Evolutionary conservation across 1,140 invertebrate species (phyloP).

Genomic region (Eulimnadia texana): DNA sequence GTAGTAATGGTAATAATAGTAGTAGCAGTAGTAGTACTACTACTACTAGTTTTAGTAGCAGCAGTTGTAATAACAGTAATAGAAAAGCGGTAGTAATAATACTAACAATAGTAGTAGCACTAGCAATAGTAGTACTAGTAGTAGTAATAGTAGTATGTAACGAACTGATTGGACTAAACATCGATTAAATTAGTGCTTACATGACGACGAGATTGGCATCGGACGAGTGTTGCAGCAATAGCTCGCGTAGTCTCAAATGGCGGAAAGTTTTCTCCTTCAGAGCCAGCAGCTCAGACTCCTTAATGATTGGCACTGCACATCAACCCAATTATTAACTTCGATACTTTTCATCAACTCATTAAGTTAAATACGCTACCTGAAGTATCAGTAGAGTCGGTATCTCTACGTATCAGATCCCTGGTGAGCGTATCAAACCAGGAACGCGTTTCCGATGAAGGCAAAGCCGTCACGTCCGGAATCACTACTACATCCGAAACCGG

Average conservation of each 20-base stretch:
- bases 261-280: constrained; percentile 73
- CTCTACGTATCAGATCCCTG: constrained; percentile 23
- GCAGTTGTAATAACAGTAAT: no score
- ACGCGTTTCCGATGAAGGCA: constrained; percentile 31
- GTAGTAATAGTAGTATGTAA: no score
- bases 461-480: constrained; percentile 34
- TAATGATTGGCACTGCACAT: constrained; percentile 44
- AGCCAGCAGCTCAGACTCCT: constrained; percentile 53
- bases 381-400: background rate
- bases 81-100: no score
- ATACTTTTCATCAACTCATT: background rate
- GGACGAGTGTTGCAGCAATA: constrained; percentile 64
- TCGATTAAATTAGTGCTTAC: constrained; percentile 51
- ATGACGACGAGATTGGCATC: constrained; percentile 74
- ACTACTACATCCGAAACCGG: constrained; percentile 41
- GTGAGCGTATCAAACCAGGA: constrained; percentile 31
- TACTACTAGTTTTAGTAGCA: no score
- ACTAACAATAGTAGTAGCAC: no score
- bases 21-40: no score
- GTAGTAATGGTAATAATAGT: no score
- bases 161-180: no score
- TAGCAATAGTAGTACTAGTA: no score
- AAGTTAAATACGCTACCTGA: background rate
- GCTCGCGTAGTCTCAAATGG: constrained; percentile 67
- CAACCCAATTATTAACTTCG: background rate